Base-by-base conservation (phyloP, 1,140 invertebrate genomes). In the Anastrepha ludens region DNA sequence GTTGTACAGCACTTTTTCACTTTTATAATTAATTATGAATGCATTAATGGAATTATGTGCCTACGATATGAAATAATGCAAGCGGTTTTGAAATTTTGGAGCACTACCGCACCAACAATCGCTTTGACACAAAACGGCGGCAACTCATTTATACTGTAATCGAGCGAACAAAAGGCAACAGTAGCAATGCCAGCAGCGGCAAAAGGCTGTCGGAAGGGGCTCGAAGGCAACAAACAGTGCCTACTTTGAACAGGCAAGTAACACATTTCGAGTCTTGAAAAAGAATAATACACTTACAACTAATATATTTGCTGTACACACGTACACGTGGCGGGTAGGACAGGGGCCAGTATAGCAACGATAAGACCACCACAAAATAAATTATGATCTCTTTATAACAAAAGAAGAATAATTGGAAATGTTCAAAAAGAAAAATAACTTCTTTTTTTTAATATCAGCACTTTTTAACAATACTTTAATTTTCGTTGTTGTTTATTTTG, bases 361-460 rank as follows among this genome's bases (percentile, higher is more conserved):
- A 55, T 81, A 81, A 81, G 55, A n/a, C 47, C 2, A 29, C 74
- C 17, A 50, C 44, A 81, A 29, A 47, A 81, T 81, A 81, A 81
- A 81, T 81, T 81, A 55, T 50, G 47, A 81, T 81, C 74, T 55
- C n/a, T 81, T 81, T 81, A 81, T 55, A 81, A 81, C 74, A 81
- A 81, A n/a, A 55, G 74, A 55, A 81, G n/a, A 81, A 81, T 81
- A 81, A 81, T 81, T 81, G 74, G 47, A 55, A 81, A 81, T 55
- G 74, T 55, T 13, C 47, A 58, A 50, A 20, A 81, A 81, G 47
- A 58, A 50, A 78, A 50, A 55, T 7, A 67, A 67, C 6, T 2
- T 47, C 15, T 55, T 20, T 55, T n/a, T 4, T 62, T 62, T 13
- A 62, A 6, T 55, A 50, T 81, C 74, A 81, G 44, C 47, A 81